Evolutionary conservation across 2,113 vertebrate species (phyloP), one percentile per base, ranked within the genome.

Genomic region (Mirza zaza): DNA sequence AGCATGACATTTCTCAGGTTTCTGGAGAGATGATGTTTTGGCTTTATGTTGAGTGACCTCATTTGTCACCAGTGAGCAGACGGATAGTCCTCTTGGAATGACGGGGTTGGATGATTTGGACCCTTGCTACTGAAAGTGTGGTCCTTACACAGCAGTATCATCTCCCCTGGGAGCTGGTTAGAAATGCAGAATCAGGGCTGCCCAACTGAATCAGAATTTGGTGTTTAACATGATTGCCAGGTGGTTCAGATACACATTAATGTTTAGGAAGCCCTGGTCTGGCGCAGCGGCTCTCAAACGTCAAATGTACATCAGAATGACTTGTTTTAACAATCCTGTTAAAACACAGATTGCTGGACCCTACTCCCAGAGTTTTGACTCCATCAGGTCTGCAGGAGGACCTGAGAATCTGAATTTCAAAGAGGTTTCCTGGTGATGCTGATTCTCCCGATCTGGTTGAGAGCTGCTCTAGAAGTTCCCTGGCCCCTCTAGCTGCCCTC

Each of bases 1-100:
- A 82, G 23, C 39, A 6, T 57, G 36, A 39, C 50, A 1, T 82
- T 80, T 86, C 81, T 96, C 88, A 34, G 61, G 45, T 90, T 91
- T 75, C 71, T 70, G 42, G 59, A 96, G 87, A 88, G 85, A 97
- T 77, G 96, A 95, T 52, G 1, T 70, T 5, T 96, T 59, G 96
- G 50, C 94, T 94, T 18, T 8, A 65, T 52, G 52, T 36, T 39
- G 55, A 93, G 45, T 71, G 6, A 85, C 23, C 20, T 86, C 11
- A 27, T 91, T 67, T 85, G 67, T 81, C 48, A 61, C 79, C 76
- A 81, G 36, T 2, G 17, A 95, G 73, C 75, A 94, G 52, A 63
- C 36, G 17, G 59, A 85, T 29, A 79, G 68, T 82, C 25, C 48
- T 63, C 65, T 73, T 14, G 13, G 39, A 70, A 68, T 70, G 79